A percentile compares a stretch with the other conserved stretches of the same genome.
These are phyloP conservation scores for Sebastes schlegelii DNA, from an alignment of 2,113 vertebrate genomes.

Conservation along the genomic window DNA sequence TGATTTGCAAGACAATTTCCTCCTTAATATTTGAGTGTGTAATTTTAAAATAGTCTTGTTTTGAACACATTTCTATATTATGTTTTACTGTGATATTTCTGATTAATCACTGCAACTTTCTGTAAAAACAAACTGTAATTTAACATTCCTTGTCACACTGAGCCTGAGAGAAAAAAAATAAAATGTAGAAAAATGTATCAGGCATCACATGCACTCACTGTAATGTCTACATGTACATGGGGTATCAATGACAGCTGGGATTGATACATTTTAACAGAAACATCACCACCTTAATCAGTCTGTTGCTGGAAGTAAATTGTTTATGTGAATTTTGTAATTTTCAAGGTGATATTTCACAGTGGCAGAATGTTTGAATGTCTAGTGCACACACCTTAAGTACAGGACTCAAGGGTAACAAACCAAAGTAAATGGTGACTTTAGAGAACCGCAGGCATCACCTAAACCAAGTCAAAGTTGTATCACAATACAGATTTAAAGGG, in stretches of 20 bases:
- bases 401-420: background rate
- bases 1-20: conserved; percentile 3
- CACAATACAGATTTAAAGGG: background rate
- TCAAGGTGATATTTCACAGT: background rate
- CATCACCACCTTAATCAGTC: background rate
- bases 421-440: background rate
- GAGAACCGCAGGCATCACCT: background rate
- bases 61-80: conserved; percentile 22
- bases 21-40: conserved; percentile 28
- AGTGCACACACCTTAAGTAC: background rate
- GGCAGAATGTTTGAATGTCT: background rate
- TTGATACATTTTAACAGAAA: background rate
- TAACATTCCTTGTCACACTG: conserved; percentile 60
- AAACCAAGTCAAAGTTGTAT: background rate
- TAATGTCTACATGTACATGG: background rate
- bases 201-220: conserved; percentile 3
- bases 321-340: background rate
- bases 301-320: background rate
- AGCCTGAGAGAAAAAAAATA: conserved; percentile 14
- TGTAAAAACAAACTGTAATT: conserved; percentile 33
- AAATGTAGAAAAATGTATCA: conserved; percentile 1
- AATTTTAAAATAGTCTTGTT: background rate
- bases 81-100: conserved; percentile 42
- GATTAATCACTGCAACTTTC: conserved; percentile 51
- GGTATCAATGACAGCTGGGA: background rate